phyloP scores from a whole-genome alignment of 2,113 vertebrate genomes.

The Cinclus mexicanus region DNA sequence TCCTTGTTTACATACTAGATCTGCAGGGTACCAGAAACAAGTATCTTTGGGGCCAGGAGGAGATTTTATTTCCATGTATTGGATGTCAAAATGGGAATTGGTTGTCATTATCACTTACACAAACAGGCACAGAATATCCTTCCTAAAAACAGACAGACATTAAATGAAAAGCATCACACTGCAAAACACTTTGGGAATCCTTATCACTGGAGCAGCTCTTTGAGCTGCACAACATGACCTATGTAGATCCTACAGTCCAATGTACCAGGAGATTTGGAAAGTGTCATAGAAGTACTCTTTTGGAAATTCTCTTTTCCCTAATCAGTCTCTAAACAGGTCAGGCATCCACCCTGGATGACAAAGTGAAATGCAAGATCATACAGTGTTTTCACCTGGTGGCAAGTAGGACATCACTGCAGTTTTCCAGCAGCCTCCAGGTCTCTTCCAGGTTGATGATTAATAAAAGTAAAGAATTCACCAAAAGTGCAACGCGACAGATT shows the following conservation, averaged over 20 bases:
- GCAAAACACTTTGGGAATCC: neutral
- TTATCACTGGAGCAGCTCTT: neutral
- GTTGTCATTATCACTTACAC: neutral
- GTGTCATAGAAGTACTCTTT: neutral
- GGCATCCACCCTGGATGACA: neutral
- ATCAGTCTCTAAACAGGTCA: neutral
- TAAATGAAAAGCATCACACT: neutral
- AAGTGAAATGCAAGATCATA: neutral
- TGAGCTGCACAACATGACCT: neutral
- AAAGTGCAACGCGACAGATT: neutral
- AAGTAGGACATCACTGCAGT: neutral
- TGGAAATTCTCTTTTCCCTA: neutral
- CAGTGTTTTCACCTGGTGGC: neutral
- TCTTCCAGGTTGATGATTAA: neutral
- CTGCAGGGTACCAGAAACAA: neutral
- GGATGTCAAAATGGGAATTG: slow-evolving; percentile 5
- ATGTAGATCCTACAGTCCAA: neutral
- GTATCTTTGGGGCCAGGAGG: neutral
- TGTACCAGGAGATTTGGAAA: neutral
- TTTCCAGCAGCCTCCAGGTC: neutral
- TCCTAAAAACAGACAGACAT: neutral
- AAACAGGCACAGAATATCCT: neutral
- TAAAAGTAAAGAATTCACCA: neutral
- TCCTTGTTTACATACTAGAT: neutral
- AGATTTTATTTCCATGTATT: neutral